Evolutionary conservation across 1,140 invertebrate genomes (phyloP).

Genomic region (Drosophila cardini): DNA sequence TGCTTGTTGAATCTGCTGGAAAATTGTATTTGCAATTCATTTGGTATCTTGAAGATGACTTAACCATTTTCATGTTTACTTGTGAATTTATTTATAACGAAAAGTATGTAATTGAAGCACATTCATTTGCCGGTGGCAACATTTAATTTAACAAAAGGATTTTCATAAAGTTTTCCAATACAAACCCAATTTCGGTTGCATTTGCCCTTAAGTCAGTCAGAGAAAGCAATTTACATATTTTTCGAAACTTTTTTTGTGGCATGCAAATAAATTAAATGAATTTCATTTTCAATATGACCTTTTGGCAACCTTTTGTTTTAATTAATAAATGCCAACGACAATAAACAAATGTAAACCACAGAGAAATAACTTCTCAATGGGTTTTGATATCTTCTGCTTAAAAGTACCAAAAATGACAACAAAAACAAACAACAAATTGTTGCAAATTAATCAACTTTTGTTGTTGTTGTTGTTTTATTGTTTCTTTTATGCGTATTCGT

Average conservation of each 20-base stretch:
- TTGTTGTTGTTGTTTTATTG: no score
- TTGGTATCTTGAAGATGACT: neutral
- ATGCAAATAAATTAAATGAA: constrained; percentile 34
- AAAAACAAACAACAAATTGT: constrained; percentile 44
- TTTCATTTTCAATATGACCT: constrained; percentile 34
- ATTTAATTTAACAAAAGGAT: constrained; percentile 33
- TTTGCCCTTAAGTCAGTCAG: constrained; percentile 16
- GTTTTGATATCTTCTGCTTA: constrained; percentile 19
- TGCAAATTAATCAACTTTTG: constrained; percentile 72
- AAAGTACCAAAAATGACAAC: constrained; percentile 54
- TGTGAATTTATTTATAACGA: constrained; percentile 4
- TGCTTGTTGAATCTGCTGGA: neutral
- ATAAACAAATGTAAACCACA: constrained; percentile 16
- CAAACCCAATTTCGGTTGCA: constrained; percentile 21
- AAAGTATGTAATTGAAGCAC: constrained; percentile 10
- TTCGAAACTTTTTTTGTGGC: constrained; percentile 25
- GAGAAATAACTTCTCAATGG: constrained; percentile 47
- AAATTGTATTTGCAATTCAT: neutral
- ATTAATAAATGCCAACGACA: constrained; percentile 68
- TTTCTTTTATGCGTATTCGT: neutral
- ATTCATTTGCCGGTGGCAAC: constrained; percentile 17
- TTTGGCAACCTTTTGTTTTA: constrained; percentile 49
- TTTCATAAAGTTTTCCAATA: constrained; percentile 21
- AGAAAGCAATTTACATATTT: constrained; percentile 40
- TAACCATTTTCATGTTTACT: constrained; percentile 12